phyloP scores from a whole-genome alignment of 1,140 invertebrate species.

The Propsilocerus akamusi region DNA sequence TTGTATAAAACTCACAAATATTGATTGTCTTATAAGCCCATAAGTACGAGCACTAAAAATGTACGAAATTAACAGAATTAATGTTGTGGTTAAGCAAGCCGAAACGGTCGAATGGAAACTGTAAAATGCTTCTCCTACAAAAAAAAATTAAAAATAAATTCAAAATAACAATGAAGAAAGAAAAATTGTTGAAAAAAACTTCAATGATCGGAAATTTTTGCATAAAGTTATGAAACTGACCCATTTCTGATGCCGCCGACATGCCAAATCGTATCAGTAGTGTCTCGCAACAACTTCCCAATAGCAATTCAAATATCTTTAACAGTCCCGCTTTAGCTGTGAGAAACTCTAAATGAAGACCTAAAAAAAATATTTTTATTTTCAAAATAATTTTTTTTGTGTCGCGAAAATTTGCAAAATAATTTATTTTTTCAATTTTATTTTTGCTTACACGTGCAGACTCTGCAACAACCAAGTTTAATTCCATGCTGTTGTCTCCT shows the following conservation, averaged over 20 bases:
- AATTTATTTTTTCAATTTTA: too few species aligned
- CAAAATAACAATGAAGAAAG: too few species aligned
- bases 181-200: neutral
- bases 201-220: neutral
- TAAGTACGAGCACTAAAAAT: neutral
- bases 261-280: neutral
- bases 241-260: neutral
- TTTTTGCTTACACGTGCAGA: neutral
- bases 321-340: neutral
- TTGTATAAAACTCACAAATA: neutral
- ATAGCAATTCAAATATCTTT: neutral
- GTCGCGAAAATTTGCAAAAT: neutral
- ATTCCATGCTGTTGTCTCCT: neutral
- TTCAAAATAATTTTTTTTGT: neutral
- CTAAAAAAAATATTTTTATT: neutral
- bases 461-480: neutral
- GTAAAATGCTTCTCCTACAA: slow-evolving; percentile 2
- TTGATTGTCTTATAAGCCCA: slow-evolving; percentile 1
- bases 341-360: neutral
- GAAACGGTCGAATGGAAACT: neutral
- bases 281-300: neutral
- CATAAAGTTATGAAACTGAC: neutral
- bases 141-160: neutral
- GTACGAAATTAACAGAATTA: neutral
- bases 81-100: neutral